phyloP scores from a whole-genome alignment of 2,113 vertebrate species.

The Echinops telfairi region DNA sequence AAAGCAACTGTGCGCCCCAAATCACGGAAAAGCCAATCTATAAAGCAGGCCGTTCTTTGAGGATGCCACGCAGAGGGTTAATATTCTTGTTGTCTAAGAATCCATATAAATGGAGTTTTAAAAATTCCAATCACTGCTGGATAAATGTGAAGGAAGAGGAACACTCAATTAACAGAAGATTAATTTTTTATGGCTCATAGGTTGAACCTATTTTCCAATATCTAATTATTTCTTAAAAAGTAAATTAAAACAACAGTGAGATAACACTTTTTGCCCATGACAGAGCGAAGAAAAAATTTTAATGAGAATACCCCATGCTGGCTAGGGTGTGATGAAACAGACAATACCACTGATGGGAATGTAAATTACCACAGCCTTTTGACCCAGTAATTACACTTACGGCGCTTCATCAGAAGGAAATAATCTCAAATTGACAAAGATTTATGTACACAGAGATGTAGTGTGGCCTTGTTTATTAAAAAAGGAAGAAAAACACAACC shows the following conservation, averaged over 20 bases:
- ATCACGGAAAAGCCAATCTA: neutral
- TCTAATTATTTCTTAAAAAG: conserved; percentile 83
- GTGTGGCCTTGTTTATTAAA: conserved; percentile 48
- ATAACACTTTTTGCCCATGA: conserved; percentile 72
- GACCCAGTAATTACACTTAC: conserved; percentile 67
- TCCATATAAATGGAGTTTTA: conserved; percentile 75
- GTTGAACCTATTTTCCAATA: conserved; percentile 81
- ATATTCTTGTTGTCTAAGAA: conserved; percentile 70
- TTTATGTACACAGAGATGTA: conserved; percentile 62
- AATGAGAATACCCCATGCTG: conserved; percentile 76
- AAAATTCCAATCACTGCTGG: conserved; percentile 78
- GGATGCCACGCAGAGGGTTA: conserved; percentile 58
- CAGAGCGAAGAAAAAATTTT: conserved; percentile 68
- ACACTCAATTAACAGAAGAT: conserved; percentile 83
- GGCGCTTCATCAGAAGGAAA: conserved; percentile 43
- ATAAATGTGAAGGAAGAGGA: conserved; percentile 69
- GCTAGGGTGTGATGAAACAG: conserved; percentile 59
- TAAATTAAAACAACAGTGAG: conserved; percentile 82
- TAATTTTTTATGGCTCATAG: conserved; percentile 83
- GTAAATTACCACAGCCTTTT: conserved; percentile 68
- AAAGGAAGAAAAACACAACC: conserved; percentile 57
- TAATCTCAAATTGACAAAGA: conserved; percentile 71
- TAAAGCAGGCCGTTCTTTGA: neutral
- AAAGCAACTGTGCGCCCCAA: neutral
- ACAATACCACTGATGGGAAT: conserved; percentile 46